Base-by-base conservation (phyloP, 1,140 invertebrate genomes). In the Heliconius hermathena region DNA sequence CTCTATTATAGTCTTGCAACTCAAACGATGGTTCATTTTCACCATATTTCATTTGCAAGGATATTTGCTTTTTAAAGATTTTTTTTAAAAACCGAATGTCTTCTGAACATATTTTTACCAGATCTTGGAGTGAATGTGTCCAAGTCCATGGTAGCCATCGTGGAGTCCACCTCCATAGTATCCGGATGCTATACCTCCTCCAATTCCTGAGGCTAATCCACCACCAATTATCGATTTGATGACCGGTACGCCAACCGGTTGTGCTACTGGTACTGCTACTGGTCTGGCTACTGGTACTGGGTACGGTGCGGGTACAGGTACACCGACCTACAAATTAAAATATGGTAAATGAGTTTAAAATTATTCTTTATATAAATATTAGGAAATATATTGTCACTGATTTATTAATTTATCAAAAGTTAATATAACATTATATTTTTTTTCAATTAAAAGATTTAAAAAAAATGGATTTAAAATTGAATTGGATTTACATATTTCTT, bases 261-360 rank as follows among this genome's bases (percentile, higher is more conserved):
- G 87, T 1, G 93, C 82, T 0, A 94, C 89, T 60, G 93, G 90
- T 0, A 94, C 89, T 1, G 92, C 93, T n/a, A 93, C 90, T 26
- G 93, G 93, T 52, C 87, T 93, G 18, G 89, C 78, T 6, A 94
- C 90, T 22, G 93, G 88, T 1, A 95, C 93, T 49, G 94, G 92
- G 84, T 93, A 94, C 11, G 94, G 94, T 38, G 90, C 88, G 0
- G 94, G 94, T 6, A 95, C 88, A 33, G 94, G 94, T 0, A 94
- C 87, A 72, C 93, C 94, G 29, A 95, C 92, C 94, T 94, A 81
- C 16, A 88, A 82, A 22, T 46, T n/a, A 29, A 60, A 46, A 46
- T 5, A 11, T 54, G 18, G 20, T 54, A 60, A 60, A 26, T 22
- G 22, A n/a, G 1, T 60, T 22, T 60, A 22, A 22, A 26, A 11